These are phyloP conservation scores for Hemiprocne comata DNA, from an alignment of 2,113 vertebrate genomes.

Conservation along the genomic window DNA sequence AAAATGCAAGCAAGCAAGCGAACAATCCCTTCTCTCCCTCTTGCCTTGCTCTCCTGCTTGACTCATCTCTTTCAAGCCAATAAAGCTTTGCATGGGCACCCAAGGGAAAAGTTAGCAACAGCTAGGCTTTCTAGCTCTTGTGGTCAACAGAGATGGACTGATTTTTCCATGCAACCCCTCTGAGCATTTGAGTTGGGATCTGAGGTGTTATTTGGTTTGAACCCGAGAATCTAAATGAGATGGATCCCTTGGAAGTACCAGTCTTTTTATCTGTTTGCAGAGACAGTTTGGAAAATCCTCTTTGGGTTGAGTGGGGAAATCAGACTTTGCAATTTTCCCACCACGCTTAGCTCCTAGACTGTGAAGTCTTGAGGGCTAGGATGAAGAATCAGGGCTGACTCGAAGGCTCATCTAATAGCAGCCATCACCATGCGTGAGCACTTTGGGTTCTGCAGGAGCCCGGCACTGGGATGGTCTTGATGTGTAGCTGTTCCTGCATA, in stretches of 20 bases:
- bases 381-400: neutral
- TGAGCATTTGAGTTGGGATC: neutral
- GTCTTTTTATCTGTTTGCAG: neutral
- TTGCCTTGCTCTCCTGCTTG: constrained; percentile 45
- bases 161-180: neutral
- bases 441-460: neutral
- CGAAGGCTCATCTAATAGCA: neutral
- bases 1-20: neutral
- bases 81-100: neutral
- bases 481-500: neutral
- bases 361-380: neutral
- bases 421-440: neutral
- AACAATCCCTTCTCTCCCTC: neutral
- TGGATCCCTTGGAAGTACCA: neutral
- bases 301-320: neutral
- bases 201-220: neutral
- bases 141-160: neutral
- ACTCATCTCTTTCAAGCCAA: neutral
- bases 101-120: neutral
- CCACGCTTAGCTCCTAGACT: neutral
- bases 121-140: neutral
- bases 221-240: neutral
- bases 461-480: neutral
- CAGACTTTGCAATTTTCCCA: neutral
- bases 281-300: neutral